phyloP scores from a whole-genome alignment of 2,113 vertebrate species.

The Macheiramphus alcinus region DNA sequence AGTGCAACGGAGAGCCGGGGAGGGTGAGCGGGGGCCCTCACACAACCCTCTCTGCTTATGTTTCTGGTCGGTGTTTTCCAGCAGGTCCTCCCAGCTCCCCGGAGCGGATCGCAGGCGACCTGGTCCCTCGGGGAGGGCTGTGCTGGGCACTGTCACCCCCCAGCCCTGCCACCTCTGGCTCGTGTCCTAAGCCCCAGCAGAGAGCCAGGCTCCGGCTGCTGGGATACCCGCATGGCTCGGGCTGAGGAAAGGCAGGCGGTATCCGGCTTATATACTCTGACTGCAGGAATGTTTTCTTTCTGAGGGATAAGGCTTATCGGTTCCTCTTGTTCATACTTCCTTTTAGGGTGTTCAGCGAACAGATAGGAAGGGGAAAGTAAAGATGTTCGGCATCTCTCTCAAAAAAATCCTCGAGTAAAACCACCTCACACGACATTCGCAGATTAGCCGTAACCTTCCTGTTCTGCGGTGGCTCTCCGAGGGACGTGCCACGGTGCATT shows the following conservation, averaged over 20 bases:
- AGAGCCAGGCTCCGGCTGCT: not conserved
- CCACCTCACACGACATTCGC: not conserved
- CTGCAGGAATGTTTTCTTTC: not conserved
- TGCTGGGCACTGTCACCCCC: not conserved
- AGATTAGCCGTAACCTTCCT: not conserved
- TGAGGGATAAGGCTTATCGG: not conserved
- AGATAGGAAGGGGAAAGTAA: not conserved
- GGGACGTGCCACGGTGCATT: not conserved
- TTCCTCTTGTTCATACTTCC: not conserved
- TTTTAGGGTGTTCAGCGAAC: not conserved
- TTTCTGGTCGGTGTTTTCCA: not conserved
- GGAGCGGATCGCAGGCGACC: not conserved
- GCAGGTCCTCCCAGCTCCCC: not conserved
- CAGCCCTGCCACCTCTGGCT: not conserved
- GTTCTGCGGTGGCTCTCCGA: accelerated
- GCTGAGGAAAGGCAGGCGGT: not conserved
- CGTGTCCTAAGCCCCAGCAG: not conserved
- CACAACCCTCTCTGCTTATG: not conserved
- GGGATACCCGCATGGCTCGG: not conserved
- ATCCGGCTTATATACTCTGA: not conserved
- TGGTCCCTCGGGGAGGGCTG: not conserved
- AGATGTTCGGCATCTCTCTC: not conserved
- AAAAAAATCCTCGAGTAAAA: not conserved
- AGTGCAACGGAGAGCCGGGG: not conserved
- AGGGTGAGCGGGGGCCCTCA: not conserved